Base-by-base conservation (phyloP, 2,888 invertebrate genomes). In the Xanthorhoe designata region DNA sequence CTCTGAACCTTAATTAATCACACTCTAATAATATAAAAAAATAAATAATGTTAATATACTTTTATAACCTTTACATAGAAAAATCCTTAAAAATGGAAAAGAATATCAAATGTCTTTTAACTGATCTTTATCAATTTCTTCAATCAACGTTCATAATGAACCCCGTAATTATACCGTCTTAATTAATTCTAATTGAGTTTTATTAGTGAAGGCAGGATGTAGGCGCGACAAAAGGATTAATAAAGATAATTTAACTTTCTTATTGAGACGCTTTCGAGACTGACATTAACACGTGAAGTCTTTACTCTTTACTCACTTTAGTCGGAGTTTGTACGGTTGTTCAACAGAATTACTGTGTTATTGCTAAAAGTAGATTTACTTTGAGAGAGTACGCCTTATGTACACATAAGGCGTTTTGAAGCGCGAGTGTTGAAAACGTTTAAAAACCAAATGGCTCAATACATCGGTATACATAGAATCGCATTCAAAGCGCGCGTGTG, bases 161-260 rank as follows among this genome's bases (percentile, higher is more conserved):
- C 55, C 17, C 24, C 47, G 8, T 55, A 38, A 49, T 50, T 38
- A 56, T 24, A 42, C 8, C 24, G 58, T 69, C 69, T 73, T 71
- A 69, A 75, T 73, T 68, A 61, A 49, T 10, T 17, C 58, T 74
- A 75, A 75, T 75, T 73, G 70, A 61, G 65, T 70, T 71, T 74
- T 61, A 76, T 75, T 68, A 51, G 56, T 51, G 10, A 72, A 71
- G 73, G 72, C 82, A 82, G 83, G 83, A 87, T 88, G 87, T 83
- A 77, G 84, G 87, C 86, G 84, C 69, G 79, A 78, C 82, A 67
- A 83, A 88, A 84, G 80, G 81, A 79, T 79, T 79, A 82, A 78
- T 81, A 76, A 72, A 70, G 61, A 63, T 64, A 76, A 80, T 82
- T 78, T 66, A 75, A 77, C 69, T 75, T 76, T 73, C 58, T 42